A percentile compares a stretch with the other conserved stretches of the same genome.
phyloP scores from a whole-genome alignment of 2,888 invertebrate species.

The Bursaphelenchus okinawaensis region DNA sequence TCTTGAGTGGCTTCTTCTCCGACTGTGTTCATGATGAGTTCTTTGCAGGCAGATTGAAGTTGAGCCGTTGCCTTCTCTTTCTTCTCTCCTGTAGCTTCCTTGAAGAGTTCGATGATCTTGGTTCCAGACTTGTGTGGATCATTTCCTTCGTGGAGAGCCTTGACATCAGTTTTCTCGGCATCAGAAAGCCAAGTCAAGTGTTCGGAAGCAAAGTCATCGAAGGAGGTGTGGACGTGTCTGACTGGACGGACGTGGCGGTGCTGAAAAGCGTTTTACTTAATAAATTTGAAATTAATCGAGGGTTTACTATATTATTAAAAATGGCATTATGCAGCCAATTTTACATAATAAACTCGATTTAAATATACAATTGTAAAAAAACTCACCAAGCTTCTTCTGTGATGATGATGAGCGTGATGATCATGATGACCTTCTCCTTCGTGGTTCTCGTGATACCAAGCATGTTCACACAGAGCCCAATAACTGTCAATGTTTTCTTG shows the following conservation, averaged over 20 bases:
- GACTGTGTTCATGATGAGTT: constrained; percentile 24
- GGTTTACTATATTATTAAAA: too few species aligned
- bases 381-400: constrained; percentile 4
- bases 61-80: constrained; percentile 30
- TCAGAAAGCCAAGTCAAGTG: constrained; percentile 21
- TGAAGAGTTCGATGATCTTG: constrained; percentile 30
- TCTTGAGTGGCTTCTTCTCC: constrained; percentile 34
- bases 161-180: constrained; percentile 18
- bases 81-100: constrained; percentile 34
- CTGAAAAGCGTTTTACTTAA: too few species aligned
- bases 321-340: too few species aligned
- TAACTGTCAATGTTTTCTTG: constrained; percentile 34
- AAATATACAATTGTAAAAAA: too few species aligned
- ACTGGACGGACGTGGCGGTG: not conserved
- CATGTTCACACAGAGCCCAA: constrained; percentile 42
- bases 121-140: constrained; percentile 20
- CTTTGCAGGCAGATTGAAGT: constrained; percentile 27
- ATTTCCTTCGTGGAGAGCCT: constrained; percentile 14
- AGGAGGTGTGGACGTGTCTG: constrained; percentile 12
- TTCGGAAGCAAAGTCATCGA: constrained; percentile 18
- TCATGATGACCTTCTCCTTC: not conserved
- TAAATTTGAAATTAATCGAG: not conserved
- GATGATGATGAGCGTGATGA: constrained; percentile 8
- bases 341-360: too few species aligned
- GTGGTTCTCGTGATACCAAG: constrained; percentile 30